Evolutionary conservation across 2,797 vertebrate genomes (phyloP), one percentile per base, ranked within the genome.

Genomic region (Karalla daura): DNA sequence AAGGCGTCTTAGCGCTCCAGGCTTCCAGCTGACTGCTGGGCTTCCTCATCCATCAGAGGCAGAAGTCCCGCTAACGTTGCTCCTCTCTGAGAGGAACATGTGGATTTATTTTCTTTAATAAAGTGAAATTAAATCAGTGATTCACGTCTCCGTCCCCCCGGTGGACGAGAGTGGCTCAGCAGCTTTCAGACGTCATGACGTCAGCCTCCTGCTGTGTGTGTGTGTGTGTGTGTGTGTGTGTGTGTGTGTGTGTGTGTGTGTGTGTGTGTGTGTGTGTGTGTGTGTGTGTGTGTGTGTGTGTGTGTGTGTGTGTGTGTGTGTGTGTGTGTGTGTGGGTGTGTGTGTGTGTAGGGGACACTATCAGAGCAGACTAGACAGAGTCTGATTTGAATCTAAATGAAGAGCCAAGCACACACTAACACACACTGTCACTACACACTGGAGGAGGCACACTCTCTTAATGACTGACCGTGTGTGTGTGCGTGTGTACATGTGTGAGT

Each of bases 341-440:
- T n/a, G n/a, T n/a, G n/a, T n/a, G 51, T 10, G 52, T 24, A 63
- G 44, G 69, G 61, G 74, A 55, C 60, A 11, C 25, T n/a, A n/a
- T n/a, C 36, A 17, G 58, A 37, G 40, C 5, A 43, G 43, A 43
- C 78, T 5, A 36, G 65, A 74, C 39, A 0, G 60, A 5, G 17
- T 51, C 40, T 60, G 77, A 63, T 27, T 23, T 14, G 75, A 83
- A 75, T 80, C 46, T 25, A 14, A 75, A 78, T 53, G 33, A 64
- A 28, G 41, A 15, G 0, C n/a, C n/a, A n/a, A n/a, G n/a, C 14
- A 4, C 21, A 43, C 17, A 28, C 3, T 32, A 40, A 56, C 23
- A 12, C 2, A 0, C 7, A 23, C 23, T 41, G 18, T 40, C 5
- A 23, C 12, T 3, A 53, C 5, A 35, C 35, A 49, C 33, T 2